Conservation (phyloP, 92 coral and sea anemone genomes). For the Parazoanthus atlanticus region DNA sequence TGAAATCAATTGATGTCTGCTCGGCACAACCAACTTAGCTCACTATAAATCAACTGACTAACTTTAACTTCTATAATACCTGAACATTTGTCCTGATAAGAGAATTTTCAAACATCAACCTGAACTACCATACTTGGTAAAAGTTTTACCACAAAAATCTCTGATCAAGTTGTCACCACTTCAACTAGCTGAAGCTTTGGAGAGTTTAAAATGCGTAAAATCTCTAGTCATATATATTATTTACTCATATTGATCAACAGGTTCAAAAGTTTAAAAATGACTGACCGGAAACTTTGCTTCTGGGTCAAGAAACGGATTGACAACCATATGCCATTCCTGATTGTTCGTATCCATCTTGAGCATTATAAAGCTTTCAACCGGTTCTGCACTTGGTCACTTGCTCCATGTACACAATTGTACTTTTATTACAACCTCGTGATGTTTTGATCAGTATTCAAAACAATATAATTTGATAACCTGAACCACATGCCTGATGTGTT, state of each 20-base stretch:
- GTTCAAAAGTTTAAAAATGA: neutral
- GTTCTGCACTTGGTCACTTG: no score
- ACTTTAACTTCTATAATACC: no score
- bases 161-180: neutral
- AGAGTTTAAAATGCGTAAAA: neutral
- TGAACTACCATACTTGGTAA: neutral
- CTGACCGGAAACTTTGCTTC: constrained; percentile 42
- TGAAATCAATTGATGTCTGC: neutral
- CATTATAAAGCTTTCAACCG: neutral
- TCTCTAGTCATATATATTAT: neutral
- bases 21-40: neutral
- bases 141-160: no score
- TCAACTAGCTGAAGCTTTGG: neutral
- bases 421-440: no score
- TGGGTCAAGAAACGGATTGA: constrained; percentile 31
- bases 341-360: constrained; percentile 18
- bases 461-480: no score
- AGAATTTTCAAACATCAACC: no score
- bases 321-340: constrained; percentile 41
- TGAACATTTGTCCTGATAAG: no score
- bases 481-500: neutral
- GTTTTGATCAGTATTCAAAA: no score
- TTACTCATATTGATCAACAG: neutral
- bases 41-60: neutral
- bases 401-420: no score